phyloP scores from a whole-genome alignment of 2,113 vertebrate species.

The Melanotaenia duboulayi region DNA sequence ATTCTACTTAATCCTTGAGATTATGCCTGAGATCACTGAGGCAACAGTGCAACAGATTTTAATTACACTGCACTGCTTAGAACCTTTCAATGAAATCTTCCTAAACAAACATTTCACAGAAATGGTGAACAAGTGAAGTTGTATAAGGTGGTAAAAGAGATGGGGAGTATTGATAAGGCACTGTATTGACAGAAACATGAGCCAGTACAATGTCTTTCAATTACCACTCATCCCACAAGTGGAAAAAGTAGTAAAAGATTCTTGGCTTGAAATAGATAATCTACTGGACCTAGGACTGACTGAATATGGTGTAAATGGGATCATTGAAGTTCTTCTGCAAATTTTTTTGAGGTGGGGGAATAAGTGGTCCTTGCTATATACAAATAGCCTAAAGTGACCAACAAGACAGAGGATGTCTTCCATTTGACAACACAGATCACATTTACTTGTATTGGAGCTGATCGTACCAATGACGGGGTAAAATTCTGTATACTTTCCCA shows the following conservation, averaged over 20 bases:
- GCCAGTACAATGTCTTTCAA: constrained; percentile 51
- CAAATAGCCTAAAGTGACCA: constrained; percentile 89
- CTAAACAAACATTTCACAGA: constrained; percentile 30
- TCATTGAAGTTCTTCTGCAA: constrained; percentile 39
- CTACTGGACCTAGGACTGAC: constrained; percentile 34
- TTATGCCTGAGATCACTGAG: constrained; percentile 7
- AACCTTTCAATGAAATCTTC: constrained; percentile 14
- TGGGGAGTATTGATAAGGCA: constrained; percentile 46
- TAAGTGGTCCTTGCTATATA: constrained; percentile 54
- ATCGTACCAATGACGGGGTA: constrained; percentile 99
- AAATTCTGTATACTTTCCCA: constrained; percentile 99
- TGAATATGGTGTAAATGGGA: constrained; percentile 56
- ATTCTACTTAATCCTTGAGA: not conserved
- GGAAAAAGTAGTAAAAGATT: constrained; percentile 60
- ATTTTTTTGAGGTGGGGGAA: constrained; percentile 16
- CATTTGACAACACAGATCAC: constrained; percentile 97
- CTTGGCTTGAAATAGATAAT: constrained; percentile 56
- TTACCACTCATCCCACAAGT: constrained; percentile 41
- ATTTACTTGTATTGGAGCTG: constrained; percentile 93
- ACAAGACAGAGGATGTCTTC: constrained; percentile 87
- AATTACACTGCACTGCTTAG: constrained; percentile 29
- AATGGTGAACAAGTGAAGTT: constrained; percentile 20
- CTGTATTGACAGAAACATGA: constrained; percentile 29
- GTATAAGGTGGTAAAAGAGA: constrained; percentile 27
- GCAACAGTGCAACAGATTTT: constrained; percentile 36